Evolutionary conservation across 2,888 invertebrate species (phyloP), one percentile per base, ranked within the genome.

Genomic region (Rugalucina vietnamica): DNA sequence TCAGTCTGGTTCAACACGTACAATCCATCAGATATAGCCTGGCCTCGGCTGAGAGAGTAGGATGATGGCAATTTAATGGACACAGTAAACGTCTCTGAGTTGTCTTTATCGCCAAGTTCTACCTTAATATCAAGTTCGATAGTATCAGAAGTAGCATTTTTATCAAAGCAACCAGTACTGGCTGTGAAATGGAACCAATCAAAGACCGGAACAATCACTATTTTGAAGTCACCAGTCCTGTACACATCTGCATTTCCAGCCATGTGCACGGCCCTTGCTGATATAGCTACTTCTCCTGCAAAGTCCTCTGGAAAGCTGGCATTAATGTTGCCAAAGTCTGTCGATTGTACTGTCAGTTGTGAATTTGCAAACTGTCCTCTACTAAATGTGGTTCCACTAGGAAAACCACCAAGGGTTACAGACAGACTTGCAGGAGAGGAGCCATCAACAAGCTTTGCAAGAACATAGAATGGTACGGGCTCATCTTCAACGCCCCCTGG

Each of bases 321-420:
- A 39, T 72, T 43, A 8, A 72, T 72, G 27, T 36, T 39, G 8
- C 72, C 72, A 43, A 72, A 72, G 18, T 72, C 72, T 27, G 24
- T n/a, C 8, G 37, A n/a, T 24, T 39, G 27, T 29, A 72, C 24
- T 10, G 43, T 43, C 5, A 72, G 43, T 4, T 5, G 12, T 12
- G 37, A 39, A 32, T 39, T 43, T 72, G 18, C 39, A 2, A 72
- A 4, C 18, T 54, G 34, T 43, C 81, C 81, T 14, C 39, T 32
- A 18, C 57, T 57, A 34, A 81, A 81, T 29, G 34, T 39, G 18
- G 81, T 76, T 27, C 21, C 50, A 18, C 43, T 37, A n/a, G 81
- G 81, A 32, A 72, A 81, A 21, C 76, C 76, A 4, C 14, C 37
- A 12, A 76, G 21, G 2, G 14, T 34, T 12, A 81, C 32, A 12